Evolutionary conservation across 1,140 invertebrate genomes (phyloP).

Genomic region (Aphaenogaster ashmeadi): DNA sequence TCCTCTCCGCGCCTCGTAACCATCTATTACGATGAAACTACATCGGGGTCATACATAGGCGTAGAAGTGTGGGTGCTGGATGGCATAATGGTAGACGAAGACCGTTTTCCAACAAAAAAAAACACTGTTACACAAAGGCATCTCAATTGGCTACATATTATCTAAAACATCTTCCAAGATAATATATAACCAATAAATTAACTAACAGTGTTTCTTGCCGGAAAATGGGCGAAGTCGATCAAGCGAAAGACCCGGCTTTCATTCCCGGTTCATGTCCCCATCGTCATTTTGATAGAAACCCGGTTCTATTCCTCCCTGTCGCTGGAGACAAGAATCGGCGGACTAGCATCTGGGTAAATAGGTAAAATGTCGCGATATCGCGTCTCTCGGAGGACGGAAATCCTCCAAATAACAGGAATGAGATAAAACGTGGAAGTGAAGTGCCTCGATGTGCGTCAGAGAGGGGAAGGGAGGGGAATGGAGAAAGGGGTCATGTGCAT

Average conservation of each 20-base stretch:
- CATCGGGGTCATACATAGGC: conserved; percentile 32
- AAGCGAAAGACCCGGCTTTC: no score
- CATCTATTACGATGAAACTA: conserved; percentile 16
- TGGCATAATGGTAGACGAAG: background rate
- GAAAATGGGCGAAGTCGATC: no score
- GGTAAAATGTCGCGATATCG: background rate
- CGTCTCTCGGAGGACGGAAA: background rate
- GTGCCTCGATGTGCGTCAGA: background rate
- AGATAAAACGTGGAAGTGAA: conserved; percentile 8
- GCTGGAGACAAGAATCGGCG: background rate
- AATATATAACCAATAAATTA: no score
- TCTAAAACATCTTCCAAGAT: no score
- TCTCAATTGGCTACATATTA: no score
- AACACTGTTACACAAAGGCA: no score
- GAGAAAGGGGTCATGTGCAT: background rate
- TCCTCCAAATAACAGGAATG: background rate
- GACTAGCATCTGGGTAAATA: background rate
- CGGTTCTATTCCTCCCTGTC: background rate
- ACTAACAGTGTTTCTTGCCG: no score
- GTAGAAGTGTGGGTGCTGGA: background rate
- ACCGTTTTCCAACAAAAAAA: no score
- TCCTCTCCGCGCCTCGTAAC: background rate
- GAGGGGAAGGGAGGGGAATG: background rate
- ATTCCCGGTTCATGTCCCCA: background rate
- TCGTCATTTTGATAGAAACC: background rate